Evolutionary conservation across 2,797 vertebrate genomes (phyloP), one percentile per base, ranked within the genome.

Genomic region (Tinamus major): DNA sequence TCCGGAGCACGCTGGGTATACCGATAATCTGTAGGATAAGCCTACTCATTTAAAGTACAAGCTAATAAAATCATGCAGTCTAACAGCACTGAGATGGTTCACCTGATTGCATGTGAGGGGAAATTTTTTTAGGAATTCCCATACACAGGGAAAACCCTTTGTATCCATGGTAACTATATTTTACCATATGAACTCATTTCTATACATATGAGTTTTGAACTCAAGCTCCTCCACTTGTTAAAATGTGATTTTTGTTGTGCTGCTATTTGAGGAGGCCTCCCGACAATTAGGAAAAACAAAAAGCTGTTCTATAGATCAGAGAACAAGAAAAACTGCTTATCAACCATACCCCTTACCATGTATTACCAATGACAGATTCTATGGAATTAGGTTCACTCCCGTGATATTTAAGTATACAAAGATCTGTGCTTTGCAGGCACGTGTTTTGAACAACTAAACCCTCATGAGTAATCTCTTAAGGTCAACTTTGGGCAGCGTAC

Each of bases 381-480:
- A 58, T 65, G 74, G 74, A 75, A 19, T 84, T 76, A 53, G 75
- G 6, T 41, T 95, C 49, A 64, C 88, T 81, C 37, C 55, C 62
- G 9, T 68, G 41, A 56, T 48, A 44, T 24, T 71, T 62, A 71
- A 49, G 62, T 49, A 39, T 74, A 44, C 64, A 87, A 77, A 74
- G n/a, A 69, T 64, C 39, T 39, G n/a, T 89, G 51, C 83, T 95
- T 70, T 78, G n/a, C 84, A 72, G 86, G 55, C 58, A 2, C 78
- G 31, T 65, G 21, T 89, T 71, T 65, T 71, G 77, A 90, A 64
- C 58, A 80, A 70, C 79, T 83, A 35, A 49, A n/a, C n/a, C 63
- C 71, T 83, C 59, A 51, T 56, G 35, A 56, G 65, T 87, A 31
- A 74, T 87, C 19, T 4, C 2, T 65, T 79, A 74, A 74, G 23